Base-by-base conservation (phyloP, 2,888 invertebrate species). In the Gnatocerus cornutus region DNA sequence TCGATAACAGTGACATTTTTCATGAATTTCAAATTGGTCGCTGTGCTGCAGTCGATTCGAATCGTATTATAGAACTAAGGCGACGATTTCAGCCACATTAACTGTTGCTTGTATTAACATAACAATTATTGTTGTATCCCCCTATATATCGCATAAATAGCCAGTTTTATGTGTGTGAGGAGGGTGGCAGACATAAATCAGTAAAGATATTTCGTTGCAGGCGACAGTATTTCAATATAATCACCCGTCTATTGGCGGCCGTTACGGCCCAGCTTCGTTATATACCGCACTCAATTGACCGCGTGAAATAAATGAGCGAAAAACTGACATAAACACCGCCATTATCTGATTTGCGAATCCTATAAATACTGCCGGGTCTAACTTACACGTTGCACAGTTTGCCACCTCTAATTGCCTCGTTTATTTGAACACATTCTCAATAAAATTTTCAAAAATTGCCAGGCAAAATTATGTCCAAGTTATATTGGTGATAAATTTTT, bases 161-260 rank as follows among this genome's bases (percentile, higher is more conserved):
- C 72, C 74, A 74, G 73, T 78, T 79, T 78, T 74, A 75, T 75
- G 75, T 71, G 77, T 73, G 72, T 66, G 74, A 69, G 72, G 74
- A 74, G 75, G 78, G 75, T 77, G 76, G 73, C 74, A 69, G 65
- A 70, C 74, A 78, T 79, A 80, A 78, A 80, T 80, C 80, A 79
- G 72, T 61, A 67, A 66, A 73, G 76, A 77, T 77, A 78, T 79
- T 77, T 72, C 74, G 78, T 78, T 80, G 77, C 78, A 77, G 77
- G 78, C 80, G 79, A 79, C 82, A 81, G 77, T 81, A 82, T 81
- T 82, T 81, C 81, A 81, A 81, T 80, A 81, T 82, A 81, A 82
- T 82, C 81, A 80, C 81, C 78, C 74, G 71, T 74, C 74, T 77
- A 79, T 77, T 78, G 78, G 74, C 75, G 74, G 76, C 73, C 74